A percentile compares a stretch with the other conserved stretches of the same genome.
These are phyloP conservation scores for Drosophila fulvimacula DNA, from an alignment of 2,888 invertebrate species.

Conservation along the genomic window DNA sequence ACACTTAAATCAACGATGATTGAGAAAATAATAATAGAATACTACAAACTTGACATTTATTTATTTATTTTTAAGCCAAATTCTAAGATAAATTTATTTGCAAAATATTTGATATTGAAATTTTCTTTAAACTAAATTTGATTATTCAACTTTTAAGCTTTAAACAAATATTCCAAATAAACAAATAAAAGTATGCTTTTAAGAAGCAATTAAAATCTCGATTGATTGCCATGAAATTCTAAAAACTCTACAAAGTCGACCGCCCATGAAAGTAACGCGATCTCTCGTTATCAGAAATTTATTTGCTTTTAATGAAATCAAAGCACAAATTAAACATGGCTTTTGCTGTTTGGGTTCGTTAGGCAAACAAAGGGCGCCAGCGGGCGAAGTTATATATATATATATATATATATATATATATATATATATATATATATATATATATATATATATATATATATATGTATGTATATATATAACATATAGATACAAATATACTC, in stretches of 20 bases:
- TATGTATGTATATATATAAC: too few relatives aligned
- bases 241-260: not conserved
- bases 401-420: not conserved
- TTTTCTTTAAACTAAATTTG: not conserved
- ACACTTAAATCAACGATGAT: not conserved
- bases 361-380: constrained; percentile 52
- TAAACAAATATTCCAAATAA: not conserved
- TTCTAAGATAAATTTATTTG: not conserved
- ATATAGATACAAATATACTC: too few relatives aligned
- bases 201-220: constrained; percentile 44
- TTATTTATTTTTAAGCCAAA: not conserved
- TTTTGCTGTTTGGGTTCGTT: constrained; percentile 48
- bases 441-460: not conserved
- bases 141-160: not conserved
- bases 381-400: constrained; percentile 33
- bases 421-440: not conserved
- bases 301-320: constrained; percentile 69
- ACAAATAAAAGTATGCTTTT: constrained; percentile 50
- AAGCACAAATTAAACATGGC: constrained; percentile 49
- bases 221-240: constrained; percentile 31
- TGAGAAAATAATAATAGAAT: not conserved
- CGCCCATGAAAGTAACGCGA: constrained; percentile 45
- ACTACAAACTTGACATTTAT: not conserved
- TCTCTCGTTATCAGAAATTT: constrained; percentile 65
- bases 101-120: not conserved